Evolutionary conservation across 1,140 invertebrate species (phyloP), one percentile per base, ranked within the genome.

Genomic region (Drosophila micromelanica): DNA sequence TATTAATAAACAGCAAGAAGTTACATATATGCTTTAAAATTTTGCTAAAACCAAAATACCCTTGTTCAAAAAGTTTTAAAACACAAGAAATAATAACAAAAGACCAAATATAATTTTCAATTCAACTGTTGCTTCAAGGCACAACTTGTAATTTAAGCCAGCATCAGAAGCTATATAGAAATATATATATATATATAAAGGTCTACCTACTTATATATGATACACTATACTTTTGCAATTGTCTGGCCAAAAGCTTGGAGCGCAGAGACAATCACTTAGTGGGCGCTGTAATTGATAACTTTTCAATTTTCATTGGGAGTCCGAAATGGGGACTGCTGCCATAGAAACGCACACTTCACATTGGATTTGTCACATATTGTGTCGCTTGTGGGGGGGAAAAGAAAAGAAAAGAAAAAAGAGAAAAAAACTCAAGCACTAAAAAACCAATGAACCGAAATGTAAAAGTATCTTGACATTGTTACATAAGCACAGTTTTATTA

Each of bases 201-300:
- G 27, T 27, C 27, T 27, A 27, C 23, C 4, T 6, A 1, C 27
- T 27, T 27, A 2, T 6, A 15, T 61, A 35, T 17, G 37, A 27
- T 52, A 48, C 40, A 27, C 12, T 43, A 51, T 17, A 59, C 12
- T 4, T 15, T 43, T 38, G 15, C 15, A 6, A 63, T 70, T 54
- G 35, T 55, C 8, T 37, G 9, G 17, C 15, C 11, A 37, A 45
- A 40, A 56, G 20, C n/a, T 37, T 46, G 8, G 37, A 35, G 43
- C 37, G 13, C 32, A 51, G 37, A 69, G 77, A 77, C 69, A 81
- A 81, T 81, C 73, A 73, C 43, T 60, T 59, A 46, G 59, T 54
- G 63, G 52, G 42, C 71, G 43, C 27, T 57, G 78, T 81, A 81
- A 81, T 81, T 78, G 79, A 81, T 82, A 81, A 82, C 74, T 74